A percentile compares a stretch with the other conserved stretches of the same genome.
phyloP scores from a whole-genome alignment of 2,113 vertebrate species.

The Oryzias curvinotus region DNA sequence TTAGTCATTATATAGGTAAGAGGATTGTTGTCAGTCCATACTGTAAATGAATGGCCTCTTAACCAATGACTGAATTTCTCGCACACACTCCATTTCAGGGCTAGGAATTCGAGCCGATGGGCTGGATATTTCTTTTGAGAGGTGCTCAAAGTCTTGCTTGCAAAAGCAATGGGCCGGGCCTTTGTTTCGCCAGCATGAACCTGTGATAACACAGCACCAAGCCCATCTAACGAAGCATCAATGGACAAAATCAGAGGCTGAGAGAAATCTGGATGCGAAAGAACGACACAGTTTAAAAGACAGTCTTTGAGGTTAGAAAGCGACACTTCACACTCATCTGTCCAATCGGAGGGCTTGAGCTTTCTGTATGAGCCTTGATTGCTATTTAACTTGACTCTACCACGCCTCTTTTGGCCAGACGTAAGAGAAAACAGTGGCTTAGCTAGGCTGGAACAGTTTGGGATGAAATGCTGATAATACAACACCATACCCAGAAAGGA shows the following conservation, averaged over 20 bases:
- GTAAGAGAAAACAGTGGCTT: conserved; percentile 2
- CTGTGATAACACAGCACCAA: conserved; percentile 1
- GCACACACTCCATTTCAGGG: no score
- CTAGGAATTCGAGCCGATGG: no score
- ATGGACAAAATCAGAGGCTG: neutral
- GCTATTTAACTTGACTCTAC: neutral
- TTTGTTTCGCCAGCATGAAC: neutral
- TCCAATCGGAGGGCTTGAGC: conserved; percentile 3
- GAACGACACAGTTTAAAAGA: neutral
- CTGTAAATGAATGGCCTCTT: no score
- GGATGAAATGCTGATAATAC: conserved; percentile 18
- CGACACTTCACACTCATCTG: neutral
- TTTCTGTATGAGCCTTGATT: neutral
- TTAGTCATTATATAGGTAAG: no score
- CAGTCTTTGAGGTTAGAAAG: no score
- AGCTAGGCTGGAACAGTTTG: neutral
- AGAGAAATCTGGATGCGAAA: neutral
- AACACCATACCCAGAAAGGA: conserved; percentile 7
- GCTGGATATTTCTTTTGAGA: conserved; percentile 15
- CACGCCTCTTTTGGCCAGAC: conserved; percentile 1
- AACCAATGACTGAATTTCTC: no score
- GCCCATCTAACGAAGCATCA: neutral
- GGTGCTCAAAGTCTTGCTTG: conserved; percentile 8
- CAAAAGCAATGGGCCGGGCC: conserved; percentile 3
- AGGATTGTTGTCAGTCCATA: no score